Percentiles rank a stretch among this genome's conserved stretches.
These are phyloP conservation scores for Oreortyx pictus DNA, from an alignment of 2,797 vertebrate species.

Conservation along the genomic window DNA sequence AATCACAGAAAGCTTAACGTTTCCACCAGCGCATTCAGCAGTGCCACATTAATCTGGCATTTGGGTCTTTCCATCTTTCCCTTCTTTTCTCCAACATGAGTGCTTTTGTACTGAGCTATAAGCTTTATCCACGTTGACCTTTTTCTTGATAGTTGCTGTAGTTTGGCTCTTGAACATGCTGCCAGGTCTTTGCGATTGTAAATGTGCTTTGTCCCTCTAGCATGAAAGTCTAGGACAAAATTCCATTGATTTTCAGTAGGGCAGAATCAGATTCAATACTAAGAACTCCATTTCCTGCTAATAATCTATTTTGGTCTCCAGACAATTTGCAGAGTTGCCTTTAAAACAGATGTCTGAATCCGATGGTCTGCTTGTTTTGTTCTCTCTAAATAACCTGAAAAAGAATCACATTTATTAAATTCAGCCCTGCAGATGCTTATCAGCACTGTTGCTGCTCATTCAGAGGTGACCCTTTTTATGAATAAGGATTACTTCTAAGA, in stretches of 20 bases:
- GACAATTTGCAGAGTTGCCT: slow-evolving; percentile 48
- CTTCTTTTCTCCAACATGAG: not conserved
- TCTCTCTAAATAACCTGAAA: slow-evolving; percentile 53
- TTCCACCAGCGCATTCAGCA: not conserved
- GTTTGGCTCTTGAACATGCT: not conserved
- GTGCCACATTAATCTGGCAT: not conserved
- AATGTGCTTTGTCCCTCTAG: not conserved
- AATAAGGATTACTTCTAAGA: slow-evolving; percentile 8
- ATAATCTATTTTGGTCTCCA: slow-evolving; percentile 60
- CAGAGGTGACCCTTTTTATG: slow-evolving; percentile 47
- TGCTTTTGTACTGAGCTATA: not conserved
- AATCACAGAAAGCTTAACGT: not conserved
- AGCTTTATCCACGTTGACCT: not conserved
- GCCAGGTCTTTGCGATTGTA: not conserved
- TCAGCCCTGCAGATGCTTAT: slow-evolving; percentile 53
- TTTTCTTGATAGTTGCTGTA: not conserved
- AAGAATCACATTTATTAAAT: slow-evolving; percentile 34
- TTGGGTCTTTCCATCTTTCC: not conserved
- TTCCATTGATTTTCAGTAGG: slow-evolving; percentile 28
- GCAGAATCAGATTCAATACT: slow-evolving; percentile 31
- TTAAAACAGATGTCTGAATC: slow-evolving; percentile 56
- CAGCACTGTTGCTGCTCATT: not conserved
- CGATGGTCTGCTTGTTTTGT: slow-evolving; percentile 45
- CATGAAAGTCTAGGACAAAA: not conserved
- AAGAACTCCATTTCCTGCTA: slow-evolving; percentile 61